These are phyloP conservation scores for Catonia carolina DNA, from an alignment of 2,888 invertebrate genomes.

Conservation along the genomic window DNA sequence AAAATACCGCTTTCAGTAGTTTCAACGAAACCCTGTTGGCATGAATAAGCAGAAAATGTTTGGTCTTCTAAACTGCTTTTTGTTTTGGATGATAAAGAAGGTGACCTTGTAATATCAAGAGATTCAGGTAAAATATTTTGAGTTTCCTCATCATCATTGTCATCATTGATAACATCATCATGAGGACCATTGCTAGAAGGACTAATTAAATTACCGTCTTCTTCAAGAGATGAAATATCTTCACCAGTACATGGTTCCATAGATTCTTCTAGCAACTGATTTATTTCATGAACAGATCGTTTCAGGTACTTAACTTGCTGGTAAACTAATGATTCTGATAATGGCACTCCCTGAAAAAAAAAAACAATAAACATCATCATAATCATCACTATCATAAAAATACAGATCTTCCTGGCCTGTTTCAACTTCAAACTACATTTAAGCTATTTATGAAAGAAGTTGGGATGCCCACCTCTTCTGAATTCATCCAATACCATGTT, in stretches of 20 bases:
- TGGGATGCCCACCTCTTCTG: too few species aligned
- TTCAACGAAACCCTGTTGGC: background rate
- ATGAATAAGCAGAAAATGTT: background rate
- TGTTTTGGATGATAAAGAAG: background rate
- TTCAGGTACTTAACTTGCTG: constrained; percentile 70
- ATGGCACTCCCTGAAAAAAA: constrained; percentile 16
- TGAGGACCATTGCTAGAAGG: constrained; percentile 22
- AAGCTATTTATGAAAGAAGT: too few species aligned
- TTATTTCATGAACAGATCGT: constrained; percentile 67
- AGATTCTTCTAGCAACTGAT: constrained; percentile 41
- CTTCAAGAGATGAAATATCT: constrained; percentile 25
- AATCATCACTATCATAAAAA: too few species aligned
- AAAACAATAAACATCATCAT: background rate
- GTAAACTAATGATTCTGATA: constrained; percentile 47
- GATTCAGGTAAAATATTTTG: background rate
- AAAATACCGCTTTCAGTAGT: background rate
- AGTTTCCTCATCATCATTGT: background rate
- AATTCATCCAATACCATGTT: too few species aligned
- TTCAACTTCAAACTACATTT: too few species aligned
- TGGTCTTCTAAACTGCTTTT: background rate
- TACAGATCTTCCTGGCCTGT: too few species aligned
- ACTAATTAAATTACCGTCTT: constrained; percentile 21
- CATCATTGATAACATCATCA: background rate
- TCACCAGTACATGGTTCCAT: constrained; percentile 25
- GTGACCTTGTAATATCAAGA: background rate